Evolutionary conservation across 1,140 invertebrate genomes (phyloP).

Genomic region (Drosophila lini): DNA sequence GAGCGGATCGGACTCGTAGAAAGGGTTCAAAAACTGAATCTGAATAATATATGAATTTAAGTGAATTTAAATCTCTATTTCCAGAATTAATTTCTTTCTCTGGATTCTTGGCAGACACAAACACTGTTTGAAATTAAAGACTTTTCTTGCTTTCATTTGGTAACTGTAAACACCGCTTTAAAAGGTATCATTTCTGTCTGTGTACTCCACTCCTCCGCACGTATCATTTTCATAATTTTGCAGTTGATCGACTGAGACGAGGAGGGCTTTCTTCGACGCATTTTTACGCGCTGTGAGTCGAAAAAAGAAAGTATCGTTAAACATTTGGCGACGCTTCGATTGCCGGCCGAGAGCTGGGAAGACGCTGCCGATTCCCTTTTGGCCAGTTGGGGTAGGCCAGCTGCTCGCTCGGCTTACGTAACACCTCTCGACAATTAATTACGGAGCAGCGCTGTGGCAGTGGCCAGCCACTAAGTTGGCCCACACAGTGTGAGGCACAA

Average conservation of each 20-base stretch:
- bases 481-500: constrained; percentile 29
- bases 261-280: constrained; percentile 61
- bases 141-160: neutral
- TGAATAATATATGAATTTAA: neutral
- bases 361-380: constrained; percentile 39
- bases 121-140: rapidly evolving
- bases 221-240: constrained; percentile 67
- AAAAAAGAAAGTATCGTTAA: constrained; percentile 75
- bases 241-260: constrained; percentile 65
- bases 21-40: neutral
- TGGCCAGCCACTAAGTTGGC: constrained; percentile 7
- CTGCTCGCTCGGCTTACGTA: constrained; percentile 59
- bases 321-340: constrained; percentile 57
- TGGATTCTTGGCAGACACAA: neutral
- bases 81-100: neutral
- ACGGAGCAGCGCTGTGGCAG: constrained; percentile 12
- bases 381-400: constrained; percentile 71
- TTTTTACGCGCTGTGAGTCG: constrained; percentile 44
- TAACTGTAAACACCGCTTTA: neutral
- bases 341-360: constrained; percentile 33
- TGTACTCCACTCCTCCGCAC: constrained; percentile 34
- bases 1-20: constrained; percentile 10
- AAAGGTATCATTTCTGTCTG: constrained; percentile 8
- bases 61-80: neutral
- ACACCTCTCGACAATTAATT: constrained; percentile 56